Evolutionary conservation across 64 coral and sea anemone genomes (phyloP).

Genomic region (Stichodactyla helianthus): DNA sequence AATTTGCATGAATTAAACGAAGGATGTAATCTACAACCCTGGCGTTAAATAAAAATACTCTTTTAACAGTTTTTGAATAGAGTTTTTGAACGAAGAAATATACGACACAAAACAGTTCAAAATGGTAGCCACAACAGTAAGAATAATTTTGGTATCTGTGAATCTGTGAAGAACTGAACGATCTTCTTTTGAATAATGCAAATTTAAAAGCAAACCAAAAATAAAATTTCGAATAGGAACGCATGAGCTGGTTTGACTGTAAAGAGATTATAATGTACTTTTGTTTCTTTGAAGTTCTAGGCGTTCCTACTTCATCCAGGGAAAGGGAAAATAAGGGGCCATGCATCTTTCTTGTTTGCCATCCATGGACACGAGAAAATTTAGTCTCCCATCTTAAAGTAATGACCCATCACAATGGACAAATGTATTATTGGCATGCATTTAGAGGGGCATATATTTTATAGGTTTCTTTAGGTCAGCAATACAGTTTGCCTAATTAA

Average conservation of each 20-base stretch:
- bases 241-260: too few species aligned
- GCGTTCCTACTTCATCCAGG: background rate
- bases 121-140: too few species aligned
- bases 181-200: too few species aligned
- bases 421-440: background rate
- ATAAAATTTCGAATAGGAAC: background rate
- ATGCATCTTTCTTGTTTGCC: background rate
- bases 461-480: background rate
- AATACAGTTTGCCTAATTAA: background rate
- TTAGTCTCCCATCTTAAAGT: background rate
- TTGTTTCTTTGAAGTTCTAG: background rate
- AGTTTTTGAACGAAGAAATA: too few species aligned
- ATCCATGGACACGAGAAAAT: background rate
- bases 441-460: background rate
- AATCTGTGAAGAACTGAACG: too few species aligned
- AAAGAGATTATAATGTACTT: background rate
- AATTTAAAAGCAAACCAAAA: too few species aligned
- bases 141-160: too few species aligned
- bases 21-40: too few species aligned
- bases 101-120: too few species aligned
- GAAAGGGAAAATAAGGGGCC: background rate
- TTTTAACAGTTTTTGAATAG: too few species aligned
- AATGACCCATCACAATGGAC: background rate
- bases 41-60: too few species aligned
- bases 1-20: too few species aligned